Evolutionary conservation across 2,113 vertebrate genomes (phyloP).

Genomic region (Nipponia nippon): DNA sequence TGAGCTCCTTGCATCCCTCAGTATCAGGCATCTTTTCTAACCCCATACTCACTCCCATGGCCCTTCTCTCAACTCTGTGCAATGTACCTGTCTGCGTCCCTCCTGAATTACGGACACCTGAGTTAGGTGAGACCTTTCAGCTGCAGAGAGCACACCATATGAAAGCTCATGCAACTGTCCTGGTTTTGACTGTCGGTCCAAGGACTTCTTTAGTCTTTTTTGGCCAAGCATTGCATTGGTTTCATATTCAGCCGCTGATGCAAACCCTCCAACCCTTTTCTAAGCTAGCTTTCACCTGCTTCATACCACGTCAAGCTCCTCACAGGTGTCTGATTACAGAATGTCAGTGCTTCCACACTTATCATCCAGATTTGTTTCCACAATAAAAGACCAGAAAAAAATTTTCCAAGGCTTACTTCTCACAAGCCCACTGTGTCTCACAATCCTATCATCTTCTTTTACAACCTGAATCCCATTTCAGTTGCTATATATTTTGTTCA

Average conservation of each 20-base stretch:
- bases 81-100: background rate
- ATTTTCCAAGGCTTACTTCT: background rate
- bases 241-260: background rate
- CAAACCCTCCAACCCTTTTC: background rate
- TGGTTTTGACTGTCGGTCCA: background rate
- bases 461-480: background rate
- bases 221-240: background rate
- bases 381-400: background rate
- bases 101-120: background rate
- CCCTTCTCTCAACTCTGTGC: background rate
- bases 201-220: background rate
- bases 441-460: background rate
- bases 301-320: background rate
- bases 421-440: background rate
- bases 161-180: background rate
- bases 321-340: background rate
- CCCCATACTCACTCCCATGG: background rate
- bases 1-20: background rate
- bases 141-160: background rate
- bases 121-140: background rate
- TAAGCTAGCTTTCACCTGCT: background rate
- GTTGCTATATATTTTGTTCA: background rate
- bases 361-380: background rate
- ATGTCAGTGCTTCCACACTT: background rate
- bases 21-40: background rate